Base-by-base conservation (phyloP, 2,113 vertebrate genomes). In the Rhadina sibilatrix region DNA sequence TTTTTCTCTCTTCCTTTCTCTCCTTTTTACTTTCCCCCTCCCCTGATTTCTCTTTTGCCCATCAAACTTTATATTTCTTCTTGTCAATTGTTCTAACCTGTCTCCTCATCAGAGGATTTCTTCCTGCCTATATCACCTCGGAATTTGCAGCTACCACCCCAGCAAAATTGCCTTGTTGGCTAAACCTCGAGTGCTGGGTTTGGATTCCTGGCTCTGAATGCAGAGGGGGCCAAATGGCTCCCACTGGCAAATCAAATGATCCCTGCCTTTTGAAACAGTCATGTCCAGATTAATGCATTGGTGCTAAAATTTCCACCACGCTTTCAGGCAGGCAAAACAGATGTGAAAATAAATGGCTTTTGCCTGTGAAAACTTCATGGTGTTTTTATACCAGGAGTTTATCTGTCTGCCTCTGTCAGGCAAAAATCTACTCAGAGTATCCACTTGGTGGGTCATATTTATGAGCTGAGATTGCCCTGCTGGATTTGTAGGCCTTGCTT, bases 381-480 rank as follows among this genome's bases (percentile, higher is more conserved):
- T 56, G 38, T 54, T 83, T 94, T 90, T 35, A 33, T 27, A 42
- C 15, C 33, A 21, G 1, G 10, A 69, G 54, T 88, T 92, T 72
- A 77, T 83, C 82, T 46, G 63, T 37, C 54, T 2, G 4, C 37
- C 61, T 87, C 30, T 87, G 61, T 71, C 78, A 59, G 60, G 75
- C 21, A 68, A 52, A 79, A 61, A 13, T 30, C 30, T 49, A 3
- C 49, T 86, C 50, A 60, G 37, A 1, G 1, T 74, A 59, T 88
- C 66, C 31, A 46, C 75, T 72, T 63, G 50, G 54, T 88, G 59
- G 66, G 77, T 81, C 1, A 0, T 57, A 56, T 90, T 94, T 95
- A 69, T 21, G 74, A 96, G 90, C 81, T 93, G 78, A 87, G 70
- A 68, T n/a, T 88, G 37, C 54, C 57, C 47, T 92, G 59, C 59